phyloP scores from a whole-genome alignment of 92 coral and sea anemone species.

The Micromussa lordhowensis region DNA sequence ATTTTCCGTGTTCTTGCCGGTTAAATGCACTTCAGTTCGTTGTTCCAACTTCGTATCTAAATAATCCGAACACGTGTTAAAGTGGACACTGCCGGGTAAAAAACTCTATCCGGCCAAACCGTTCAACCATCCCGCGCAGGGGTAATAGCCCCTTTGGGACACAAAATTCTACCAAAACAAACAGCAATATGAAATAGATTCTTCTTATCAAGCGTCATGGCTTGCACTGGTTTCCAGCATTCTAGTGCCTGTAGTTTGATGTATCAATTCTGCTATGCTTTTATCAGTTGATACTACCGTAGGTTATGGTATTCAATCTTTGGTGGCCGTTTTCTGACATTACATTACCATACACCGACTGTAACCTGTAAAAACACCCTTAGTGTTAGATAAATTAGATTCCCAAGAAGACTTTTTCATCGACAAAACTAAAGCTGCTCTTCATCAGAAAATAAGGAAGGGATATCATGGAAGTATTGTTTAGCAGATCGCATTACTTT shows the following conservation, averaged over 20 bases:
- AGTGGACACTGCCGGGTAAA: constrained; percentile 22
- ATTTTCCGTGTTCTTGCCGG: constrained; percentile 1
- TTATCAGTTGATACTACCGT: constrained; percentile 17
- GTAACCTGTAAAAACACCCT: no score
- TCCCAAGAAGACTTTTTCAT: no score
- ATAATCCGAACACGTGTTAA: not conserved
- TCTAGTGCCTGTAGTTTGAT: not conserved
- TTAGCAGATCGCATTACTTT: not conserved
- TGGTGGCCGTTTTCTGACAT: constrained; percentile 4
- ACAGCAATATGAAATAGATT: no score
- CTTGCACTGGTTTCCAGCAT: no score
- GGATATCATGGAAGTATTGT: not conserved
- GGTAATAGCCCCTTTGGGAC: constrained; percentile 25
- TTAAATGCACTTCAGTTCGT: not conserved
- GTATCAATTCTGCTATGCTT: constrained; percentile 2
- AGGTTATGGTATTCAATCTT: not conserved
- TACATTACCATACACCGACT: no score
- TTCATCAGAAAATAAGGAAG: no score
- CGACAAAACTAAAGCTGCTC: no score
- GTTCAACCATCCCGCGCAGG: constrained; percentile 26
- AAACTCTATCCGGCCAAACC: constrained; percentile 28
- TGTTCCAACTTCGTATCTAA: no score
- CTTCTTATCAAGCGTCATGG: not conserved
- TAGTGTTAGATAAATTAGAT: no score
- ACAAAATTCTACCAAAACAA: not conserved